Evolutionary conservation across 2,113 vertebrate species (phyloP), one percentile per base, ranked within the genome.

Genomic region (Austrofundulus limnaeus): DNA sequence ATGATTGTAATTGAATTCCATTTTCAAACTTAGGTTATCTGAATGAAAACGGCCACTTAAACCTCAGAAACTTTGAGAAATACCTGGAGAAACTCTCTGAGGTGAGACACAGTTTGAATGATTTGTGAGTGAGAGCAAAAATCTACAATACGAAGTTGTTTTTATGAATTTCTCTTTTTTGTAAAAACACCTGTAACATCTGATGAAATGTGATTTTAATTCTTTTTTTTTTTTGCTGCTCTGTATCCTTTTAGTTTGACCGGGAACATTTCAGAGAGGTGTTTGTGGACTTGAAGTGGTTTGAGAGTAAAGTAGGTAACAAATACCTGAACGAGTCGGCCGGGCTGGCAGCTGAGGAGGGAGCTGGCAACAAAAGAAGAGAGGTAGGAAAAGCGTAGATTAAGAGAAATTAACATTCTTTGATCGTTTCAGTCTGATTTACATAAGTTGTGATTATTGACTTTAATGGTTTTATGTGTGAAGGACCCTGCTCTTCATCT

Each of bases 241-340:
- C 21, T 55, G 37, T 10, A 15, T 60, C 20, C 16, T 14, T 55
- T 20, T 57, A 99, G 97, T 99, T 98, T 85, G 97, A 99, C 88
- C 92, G 95, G 51, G 96, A 99, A 48, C 96, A 98, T 86, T 99
- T 98, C 81, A 98, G 83, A 75, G 96, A 99, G 75, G 92, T 98
- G 74, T 99, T 97, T 86, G 96, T 98, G 81, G 97, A 99, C 85
- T 87, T 99, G 43, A 99, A 99, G 85, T 99, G 97, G 97, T 98
- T 98, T 85, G 97, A 98, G 92, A 98, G 97, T 89, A 98, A 98
- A 93, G 94, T 98, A 48, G 97, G 97, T 34, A 98, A 98, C 91
- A 98, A 96, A 88, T 99, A 98, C 85, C 91, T 99, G 82, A 99
- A 99, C 0, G 96, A 99, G 86, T 95, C 96, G 3, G 97, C 97